Percentiles rank a stretch among this genome's conserved stretches.
Conservation (phyloP, 2,888 invertebrate species). For the Drosophila mettleri region DNA sequence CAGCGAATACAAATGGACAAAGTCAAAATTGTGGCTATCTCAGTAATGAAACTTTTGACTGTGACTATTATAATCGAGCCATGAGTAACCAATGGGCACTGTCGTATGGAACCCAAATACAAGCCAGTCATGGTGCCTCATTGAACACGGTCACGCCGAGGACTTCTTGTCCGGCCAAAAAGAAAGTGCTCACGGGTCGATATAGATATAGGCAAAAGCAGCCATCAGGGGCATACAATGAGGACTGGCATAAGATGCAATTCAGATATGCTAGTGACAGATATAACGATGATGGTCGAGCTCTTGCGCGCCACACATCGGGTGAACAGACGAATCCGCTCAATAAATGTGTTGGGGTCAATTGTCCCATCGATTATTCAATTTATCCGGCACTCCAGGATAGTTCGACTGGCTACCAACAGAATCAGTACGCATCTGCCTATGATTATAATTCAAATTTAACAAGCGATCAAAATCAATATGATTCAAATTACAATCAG, state of each 20-base stretch:
- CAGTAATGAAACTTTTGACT: neutral
- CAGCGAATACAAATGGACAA: neutral
- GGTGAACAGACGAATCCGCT: neutral
- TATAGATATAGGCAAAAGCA: slow-evolving; percentile 1
- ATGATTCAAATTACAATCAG: no score
- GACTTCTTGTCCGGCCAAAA: neutral
- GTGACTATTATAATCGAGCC: neutral
- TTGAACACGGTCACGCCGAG: no score
- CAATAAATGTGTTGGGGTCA: neutral
- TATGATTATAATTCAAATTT: neutral
- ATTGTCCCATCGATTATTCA: neutral
- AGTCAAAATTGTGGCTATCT: neutral
- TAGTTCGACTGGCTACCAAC: neutral
- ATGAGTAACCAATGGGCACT: neutral
- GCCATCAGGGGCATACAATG: neutral
- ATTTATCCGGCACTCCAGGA: neutral
- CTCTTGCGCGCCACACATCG: neutral
- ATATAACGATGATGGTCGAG: neutral
- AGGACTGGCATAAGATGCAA: neutral
- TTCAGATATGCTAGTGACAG: neutral
- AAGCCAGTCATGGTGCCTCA: neutral
- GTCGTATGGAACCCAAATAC: neutral
- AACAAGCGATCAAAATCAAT: no score
- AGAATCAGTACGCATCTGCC: no score
- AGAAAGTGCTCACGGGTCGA: slow-evolving; percentile 20